A percentile compares a stretch with the other conserved stretches of the same genome.
These are phyloP conservation scores for Colaptes auratus DNA, from an alignment of 2,113 vertebrate species.

Conservation along the genomic window DNA sequence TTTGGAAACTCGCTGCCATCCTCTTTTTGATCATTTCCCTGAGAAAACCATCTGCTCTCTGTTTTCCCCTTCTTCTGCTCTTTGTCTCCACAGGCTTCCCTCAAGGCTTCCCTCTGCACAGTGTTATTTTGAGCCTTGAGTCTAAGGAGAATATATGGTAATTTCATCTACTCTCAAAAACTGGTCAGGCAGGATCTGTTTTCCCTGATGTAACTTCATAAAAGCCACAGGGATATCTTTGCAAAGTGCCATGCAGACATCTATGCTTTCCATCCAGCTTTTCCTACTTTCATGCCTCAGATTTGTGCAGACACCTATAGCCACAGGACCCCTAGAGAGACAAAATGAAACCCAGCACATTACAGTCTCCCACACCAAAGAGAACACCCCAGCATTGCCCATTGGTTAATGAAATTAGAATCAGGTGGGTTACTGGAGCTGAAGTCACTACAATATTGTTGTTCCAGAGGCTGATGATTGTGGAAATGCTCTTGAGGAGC, in stretches of 20 bases:
- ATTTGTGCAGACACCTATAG: background rate
- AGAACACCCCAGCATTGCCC: background rate
- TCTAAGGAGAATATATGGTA: background rate
- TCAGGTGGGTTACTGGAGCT: background rate
- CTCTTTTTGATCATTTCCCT: background rate
- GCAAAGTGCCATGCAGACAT: background rate
- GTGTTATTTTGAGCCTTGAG: background rate
- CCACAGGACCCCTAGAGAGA: background rate
- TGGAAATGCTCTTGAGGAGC: background rate
- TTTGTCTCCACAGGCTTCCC: background rate
- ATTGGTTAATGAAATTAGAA: background rate
- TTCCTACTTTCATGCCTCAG: background rate
- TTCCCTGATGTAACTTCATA: background rate
- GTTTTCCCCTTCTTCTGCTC: background rate
- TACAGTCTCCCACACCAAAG: background rate
- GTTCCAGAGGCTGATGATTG: background rate
- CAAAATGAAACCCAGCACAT: background rate
- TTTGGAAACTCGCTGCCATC: background rate
- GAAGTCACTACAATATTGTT: background rate
- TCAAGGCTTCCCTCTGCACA: background rate
- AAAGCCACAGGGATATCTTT: slow-evolving; percentile 25
- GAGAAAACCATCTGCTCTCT: slow-evolving; percentile 31
- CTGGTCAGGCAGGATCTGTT: slow-evolving; percentile 45
- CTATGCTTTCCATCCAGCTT: background rate
- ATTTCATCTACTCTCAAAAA: slow-evolving; percentile 10